phyloP scores from a whole-genome alignment of 2,888 invertebrate genomes.

The Oscheius sp. region DNA sequence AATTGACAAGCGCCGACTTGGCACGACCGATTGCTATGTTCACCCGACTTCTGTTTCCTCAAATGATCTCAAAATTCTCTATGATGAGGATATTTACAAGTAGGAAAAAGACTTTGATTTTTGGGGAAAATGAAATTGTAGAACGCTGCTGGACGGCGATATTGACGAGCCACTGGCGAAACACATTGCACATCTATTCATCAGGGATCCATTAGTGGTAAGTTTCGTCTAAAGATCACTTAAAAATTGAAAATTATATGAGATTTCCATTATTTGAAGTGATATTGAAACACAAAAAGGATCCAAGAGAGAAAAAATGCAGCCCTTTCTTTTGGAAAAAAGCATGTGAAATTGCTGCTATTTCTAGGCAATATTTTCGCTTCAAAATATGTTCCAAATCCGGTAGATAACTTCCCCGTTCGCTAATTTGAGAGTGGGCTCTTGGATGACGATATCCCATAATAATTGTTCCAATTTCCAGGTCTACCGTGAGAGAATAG shows the following conservation, averaged over 20 bases:
- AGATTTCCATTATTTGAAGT: too few relatives aligned
- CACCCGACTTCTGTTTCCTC: conserved; percentile 85
- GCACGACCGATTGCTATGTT: conserved; percentile 95
- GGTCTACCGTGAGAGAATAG: conserved; percentile 84
- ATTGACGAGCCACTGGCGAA: conserved; percentile 92
- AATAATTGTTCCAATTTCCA: too few relatives aligned
- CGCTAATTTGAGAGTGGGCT: too few relatives aligned
- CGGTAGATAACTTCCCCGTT: too few relatives aligned
- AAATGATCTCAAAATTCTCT: conserved; percentile 88
- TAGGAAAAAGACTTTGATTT: neutral
- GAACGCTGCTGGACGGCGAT: conserved; percentile 85
- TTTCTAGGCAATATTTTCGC: neutral
- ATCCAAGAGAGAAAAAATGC: neutral
- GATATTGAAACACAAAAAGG: conserved; percentile 78
- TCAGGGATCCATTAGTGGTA: conserved; percentile 83
- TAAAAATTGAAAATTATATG: too few relatives aligned
- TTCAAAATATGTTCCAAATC: too few relatives aligned
- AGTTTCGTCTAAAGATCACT: conserved; percentile 72
- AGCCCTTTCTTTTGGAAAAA: too few relatives aligned
- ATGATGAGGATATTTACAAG: conserved; percentile 18
- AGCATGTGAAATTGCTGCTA: too few relatives aligned
- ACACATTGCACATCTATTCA: conserved; percentile 97
- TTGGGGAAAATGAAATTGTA: conserved; percentile 73
- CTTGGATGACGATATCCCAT: too few relatives aligned
- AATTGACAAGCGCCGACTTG: conserved; percentile 91